Evolutionary conservation across 2,797 vertebrate genomes (phyloP).

Genomic region (Sarcoramphus papa): DNA sequence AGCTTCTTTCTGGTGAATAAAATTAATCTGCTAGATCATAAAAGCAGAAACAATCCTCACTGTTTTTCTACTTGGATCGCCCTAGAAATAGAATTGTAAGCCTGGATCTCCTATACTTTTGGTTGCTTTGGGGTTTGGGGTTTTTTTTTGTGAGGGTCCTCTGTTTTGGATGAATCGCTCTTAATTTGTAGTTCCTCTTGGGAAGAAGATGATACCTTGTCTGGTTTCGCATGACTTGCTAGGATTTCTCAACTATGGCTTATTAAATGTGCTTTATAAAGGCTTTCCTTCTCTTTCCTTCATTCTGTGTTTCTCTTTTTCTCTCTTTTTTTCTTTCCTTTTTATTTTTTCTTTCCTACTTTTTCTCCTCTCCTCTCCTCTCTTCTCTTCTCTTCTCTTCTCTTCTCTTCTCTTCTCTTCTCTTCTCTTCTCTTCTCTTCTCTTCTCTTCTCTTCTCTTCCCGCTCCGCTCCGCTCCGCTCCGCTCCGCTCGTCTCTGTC

Average conservation of each 20-base stretch:
- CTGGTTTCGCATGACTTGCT: not conserved
- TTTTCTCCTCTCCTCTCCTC: not conserved
- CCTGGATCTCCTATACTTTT: not conserved
- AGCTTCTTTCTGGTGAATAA: not conserved
- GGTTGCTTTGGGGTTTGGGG: not conserved
- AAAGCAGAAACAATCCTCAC: slow-evolving; percentile 5
- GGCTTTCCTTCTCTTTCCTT: not conserved
- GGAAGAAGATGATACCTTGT: not conserved
- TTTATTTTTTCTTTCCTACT: not conserved
- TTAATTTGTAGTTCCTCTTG: not conserved
- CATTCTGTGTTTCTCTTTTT: not conserved
- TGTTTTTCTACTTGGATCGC: not conserved
- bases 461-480: too few species aligned
- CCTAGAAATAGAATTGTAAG: not conserved
- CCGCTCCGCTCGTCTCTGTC: too few species aligned
- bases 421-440: not conserved
- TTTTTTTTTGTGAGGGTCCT: not conserved
- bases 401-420: not conserved
- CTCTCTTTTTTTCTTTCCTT: not conserved
- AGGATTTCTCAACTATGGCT: not conserved
- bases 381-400: too few species aligned
- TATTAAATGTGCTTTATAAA: not conserved
- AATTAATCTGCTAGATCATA: not conserved
- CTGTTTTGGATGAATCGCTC: not conserved
- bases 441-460: too few species aligned